Evolutionary conservation across 2,113 vertebrate genomes (phyloP), one percentile per base, ranked within the genome.

Genomic region (Lepidothrix coronata): DNA sequence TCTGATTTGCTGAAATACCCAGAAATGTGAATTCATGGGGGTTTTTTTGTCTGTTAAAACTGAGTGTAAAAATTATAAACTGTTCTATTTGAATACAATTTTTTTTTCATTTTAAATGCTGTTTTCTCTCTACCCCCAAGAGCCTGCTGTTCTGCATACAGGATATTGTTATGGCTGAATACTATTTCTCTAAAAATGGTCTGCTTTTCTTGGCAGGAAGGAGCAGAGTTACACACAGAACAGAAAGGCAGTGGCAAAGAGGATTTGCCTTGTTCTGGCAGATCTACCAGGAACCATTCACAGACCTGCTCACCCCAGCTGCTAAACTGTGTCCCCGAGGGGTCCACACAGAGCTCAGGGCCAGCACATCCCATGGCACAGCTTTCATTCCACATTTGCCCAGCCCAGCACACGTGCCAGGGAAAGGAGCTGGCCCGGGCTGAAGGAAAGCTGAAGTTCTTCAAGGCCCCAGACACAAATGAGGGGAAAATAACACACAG

Each of bases 261-360:
- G 65, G 28, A 48, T 89, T 21, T 82, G 82, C 65, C 67, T 92
- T 39, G 21, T 11, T 93, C 87, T 77, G 75, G 83, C 14, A 28
- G 70, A 52, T 76, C 83, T 54, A 52, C 66, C 87, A 63, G 43
- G 65, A 33, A 11, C 31, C 73, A 25, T 27, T 90, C 87, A 52
- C 58, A 90, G 41, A 51, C 12, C 92, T 30, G 65, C 85, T 71
- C 83, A 37, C 59, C 63, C 21, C 76, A 74, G 73, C 54, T 89
- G 88, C 88, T 96, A 5, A 89, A 52, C 4, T 33, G 85, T 51
- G 76, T 44, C 6, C 72, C 81, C 58, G 30, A 31, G 58, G 37
- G 66, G 6, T 3, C 11, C 5, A 1, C 43, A 5, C 16, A 1
- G n/a, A 0, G 57, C 72, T 3, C n/a, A 14, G 68, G 62, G 46